phyloP scores from a whole-genome alignment of 1,140 invertebrate species.

The Drosophila fuyamai region DNA sequence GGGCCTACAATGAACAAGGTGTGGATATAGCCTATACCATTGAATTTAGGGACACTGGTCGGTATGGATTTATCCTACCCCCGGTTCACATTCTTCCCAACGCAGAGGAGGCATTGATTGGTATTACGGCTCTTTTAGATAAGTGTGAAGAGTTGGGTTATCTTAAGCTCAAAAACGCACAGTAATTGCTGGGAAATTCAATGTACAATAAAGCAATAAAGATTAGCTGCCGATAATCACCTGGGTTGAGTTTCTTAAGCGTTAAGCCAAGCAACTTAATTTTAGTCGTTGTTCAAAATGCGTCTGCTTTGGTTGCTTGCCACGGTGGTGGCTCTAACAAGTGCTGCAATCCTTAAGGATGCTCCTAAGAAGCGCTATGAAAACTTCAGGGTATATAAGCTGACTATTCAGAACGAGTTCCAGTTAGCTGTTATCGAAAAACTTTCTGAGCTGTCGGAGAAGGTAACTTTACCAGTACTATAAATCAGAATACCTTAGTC shows the following conservation, averaged over 20 bases:
- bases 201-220: constrained; percentile 56
- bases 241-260: constrained; percentile 7
- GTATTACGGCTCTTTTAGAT: constrained; percentile 89
- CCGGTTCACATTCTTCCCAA: constrained; percentile 92
- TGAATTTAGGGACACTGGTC: constrained; percentile 89
- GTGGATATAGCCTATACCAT: constrained; percentile 88
- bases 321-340: constrained; percentile 46
- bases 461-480: constrained; percentile 28
- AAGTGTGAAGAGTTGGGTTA: constrained; percentile 69
- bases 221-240: constrained; percentile 40
- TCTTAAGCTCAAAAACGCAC: constrained; percentile 36
- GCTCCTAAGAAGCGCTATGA: constrained; percentile 51
- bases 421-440: constrained; percentile 52
- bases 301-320: constrained; percentile 55
- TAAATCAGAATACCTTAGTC: fast-evolving
- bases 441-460: constrained; percentile 42
- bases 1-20: constrained; percentile 87
- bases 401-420: constrained; percentile 48
- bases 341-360: constrained; percentile 42
- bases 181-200: constrained; percentile 40
- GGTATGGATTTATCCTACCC: constrained; percentile 94
- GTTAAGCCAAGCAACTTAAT: not conserved
- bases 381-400: constrained; percentile 58
- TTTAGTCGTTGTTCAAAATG: constrained; percentile 48
- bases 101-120: constrained; percentile 92